Evolutionary conservation across 2,113 vertebrate species (phyloP).

Genomic region (Nyctereutes procyonoides): DNA sequence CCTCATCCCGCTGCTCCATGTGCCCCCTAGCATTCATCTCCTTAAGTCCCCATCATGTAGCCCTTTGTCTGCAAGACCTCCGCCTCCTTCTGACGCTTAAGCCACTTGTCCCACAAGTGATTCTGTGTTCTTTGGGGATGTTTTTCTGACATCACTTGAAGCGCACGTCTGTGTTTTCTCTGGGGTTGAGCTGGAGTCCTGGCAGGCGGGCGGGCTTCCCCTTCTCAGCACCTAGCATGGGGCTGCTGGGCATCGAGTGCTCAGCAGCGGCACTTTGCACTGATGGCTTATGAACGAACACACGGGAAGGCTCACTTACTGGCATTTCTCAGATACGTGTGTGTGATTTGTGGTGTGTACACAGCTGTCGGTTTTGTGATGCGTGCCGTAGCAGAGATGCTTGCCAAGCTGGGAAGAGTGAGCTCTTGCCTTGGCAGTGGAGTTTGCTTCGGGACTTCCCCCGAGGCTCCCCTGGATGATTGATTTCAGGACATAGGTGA

Average conservation of each 20-base stretch:
- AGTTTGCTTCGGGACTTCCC: background rate
- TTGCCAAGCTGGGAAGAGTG: background rate
- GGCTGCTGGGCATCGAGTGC: background rate
- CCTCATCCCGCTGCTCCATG: background rate
- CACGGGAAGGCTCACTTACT: background rate
- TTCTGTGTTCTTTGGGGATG: background rate
- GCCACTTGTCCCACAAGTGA: background rate
- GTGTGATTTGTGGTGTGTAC: background rate
- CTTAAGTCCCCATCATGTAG: background rate
- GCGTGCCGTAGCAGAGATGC: accelerated
- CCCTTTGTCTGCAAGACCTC: background rate
- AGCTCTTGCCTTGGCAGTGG: background rate
- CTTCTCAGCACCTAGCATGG: no score
- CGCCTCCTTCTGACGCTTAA: accelerated
- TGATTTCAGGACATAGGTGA: accelerated
- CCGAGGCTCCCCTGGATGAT: no score
- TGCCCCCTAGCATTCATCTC: background rate
- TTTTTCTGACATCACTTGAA: background rate
- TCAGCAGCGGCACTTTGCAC: background rate
- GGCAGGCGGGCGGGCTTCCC: background rate
- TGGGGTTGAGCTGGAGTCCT: background rate
- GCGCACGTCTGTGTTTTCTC: accelerated
- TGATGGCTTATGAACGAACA: background rate
- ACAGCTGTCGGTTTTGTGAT: background rate
- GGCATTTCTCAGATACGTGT: background rate